Base-by-base conservation (phyloP, 2,113 vertebrate genomes). In the Harpagus bidentatus region DNA sequence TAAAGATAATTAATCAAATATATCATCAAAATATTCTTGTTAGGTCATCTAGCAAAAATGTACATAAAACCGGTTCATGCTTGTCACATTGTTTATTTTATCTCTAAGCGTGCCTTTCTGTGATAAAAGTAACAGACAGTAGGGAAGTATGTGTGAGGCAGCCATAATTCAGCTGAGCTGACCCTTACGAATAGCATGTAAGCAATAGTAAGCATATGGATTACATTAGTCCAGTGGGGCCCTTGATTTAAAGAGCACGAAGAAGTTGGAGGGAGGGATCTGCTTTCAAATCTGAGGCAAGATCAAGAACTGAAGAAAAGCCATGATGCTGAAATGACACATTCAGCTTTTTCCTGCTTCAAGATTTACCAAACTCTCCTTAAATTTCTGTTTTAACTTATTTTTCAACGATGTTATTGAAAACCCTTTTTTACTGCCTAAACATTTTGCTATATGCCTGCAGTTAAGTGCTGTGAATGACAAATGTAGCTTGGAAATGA, bases 141-240 rank as follows among this genome's bases (percentile, higher is more conserved):
- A 89, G 59, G 45, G 43, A 63, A 32, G 11, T 70, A 3, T 45
- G 18, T 71, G 59, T 89, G 50, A 47, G 71, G 70, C 72, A 48
- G 38, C 91, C 38, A 38, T 90, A 94, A 96, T 93, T 88, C 80
- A 90, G 31, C 70, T 93, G 90, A 71, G 19, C 56, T 97, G 93
- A 90, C 73, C 85, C 66, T 81, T 95, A 53, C 5, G 26, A 96
- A 81, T 22, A 83, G 53, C 62, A 69, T 89, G n/a, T 73, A 79
- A 85, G 34, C 79, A 76, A 22, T 50, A 93, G 76, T 70, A 81
- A 88, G 66, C 93, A 97, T 96, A 90, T 98, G 96, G 95, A 92
- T 96, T 97, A 93, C 55, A 79, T 95, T 95, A 97, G 79, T 74
- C 85, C 76, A 82, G 38, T 83, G 93, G 42, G 77, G 69, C 91